Evolutionary conservation across 1,140 invertebrate genomes (phyloP).

Genomic region (Anastrepha ludens): DNA sequence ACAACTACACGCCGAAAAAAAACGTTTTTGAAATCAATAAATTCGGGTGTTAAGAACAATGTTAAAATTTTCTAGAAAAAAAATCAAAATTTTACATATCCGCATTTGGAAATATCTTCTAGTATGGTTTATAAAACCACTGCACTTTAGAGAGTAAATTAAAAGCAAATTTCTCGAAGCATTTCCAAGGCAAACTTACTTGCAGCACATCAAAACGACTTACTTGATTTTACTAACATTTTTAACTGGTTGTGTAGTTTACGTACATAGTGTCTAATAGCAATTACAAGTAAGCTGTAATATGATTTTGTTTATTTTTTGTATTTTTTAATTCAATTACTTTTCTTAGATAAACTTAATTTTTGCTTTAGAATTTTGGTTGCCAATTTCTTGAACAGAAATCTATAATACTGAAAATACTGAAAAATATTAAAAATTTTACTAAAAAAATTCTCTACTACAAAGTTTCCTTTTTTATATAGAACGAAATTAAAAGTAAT

Average conservation of each 20-base stretch:
- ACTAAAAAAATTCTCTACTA: slow-evolving; percentile 49
- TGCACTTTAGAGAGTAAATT: too few species aligned
- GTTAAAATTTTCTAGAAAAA: neutral
- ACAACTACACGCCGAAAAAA: neutral
- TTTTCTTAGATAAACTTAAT: slow-evolving; percentile 6
- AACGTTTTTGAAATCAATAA: neutral
- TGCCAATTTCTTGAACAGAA: slow-evolving; percentile 41
- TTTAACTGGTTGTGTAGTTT: neutral
- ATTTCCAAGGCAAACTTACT: too few species aligned
- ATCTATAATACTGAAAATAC: slow-evolving; percentile 31
- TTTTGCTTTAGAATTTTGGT: slow-evolving; percentile 1
- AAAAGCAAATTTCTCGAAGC: too few species aligned
- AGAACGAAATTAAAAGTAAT: slow-evolving; percentile 70
- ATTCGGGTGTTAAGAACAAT: neutral
- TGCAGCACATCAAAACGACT: neutral
- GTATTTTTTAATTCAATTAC: neutral
- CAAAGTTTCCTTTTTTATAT: slow-evolving; percentile 62
- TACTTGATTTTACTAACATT: neutral
- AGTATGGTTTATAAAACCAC: too few species aligned
- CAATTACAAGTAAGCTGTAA: neutral
- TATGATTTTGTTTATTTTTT: slow-evolving; percentile 18
- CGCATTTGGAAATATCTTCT: neutral
- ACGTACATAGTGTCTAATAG: slow-evolving; percentile 9
- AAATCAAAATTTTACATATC: neutral
- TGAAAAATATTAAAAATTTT: slow-evolving; percentile 40